These are phyloP conservation scores for Thymallus thymallus DNA, from an alignment of 2,113 vertebrate species.

Conservation along the genomic window DNA sequence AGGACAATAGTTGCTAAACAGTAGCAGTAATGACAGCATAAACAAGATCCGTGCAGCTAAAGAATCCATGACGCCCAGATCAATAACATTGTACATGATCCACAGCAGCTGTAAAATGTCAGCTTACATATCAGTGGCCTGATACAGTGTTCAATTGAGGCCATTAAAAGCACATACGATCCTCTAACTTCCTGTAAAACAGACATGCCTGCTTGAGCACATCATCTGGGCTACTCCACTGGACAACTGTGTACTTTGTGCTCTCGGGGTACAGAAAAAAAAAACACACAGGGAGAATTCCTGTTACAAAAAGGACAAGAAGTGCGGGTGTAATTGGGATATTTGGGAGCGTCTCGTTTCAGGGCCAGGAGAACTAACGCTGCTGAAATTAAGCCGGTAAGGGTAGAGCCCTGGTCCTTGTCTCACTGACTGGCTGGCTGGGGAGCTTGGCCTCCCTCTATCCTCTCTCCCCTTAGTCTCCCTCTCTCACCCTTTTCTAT, in stretches of 20 bases:
- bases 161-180: constrained; percentile 66
- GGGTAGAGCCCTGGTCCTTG: constrained; percentile 74
- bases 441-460: constrained; percentile 48
- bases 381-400: constrained; percentile 86
- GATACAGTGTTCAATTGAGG: constrained; percentile 51
- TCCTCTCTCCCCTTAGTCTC: constrained; percentile 61
- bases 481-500: constrained; percentile 22
- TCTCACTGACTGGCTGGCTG: constrained; percentile 19
- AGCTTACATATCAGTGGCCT: constrained; percentile 45
- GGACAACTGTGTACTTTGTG: constrained; percentile 82
- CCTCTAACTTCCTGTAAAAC: constrained; percentile 54
- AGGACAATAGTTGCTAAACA: neutral
- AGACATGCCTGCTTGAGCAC: constrained; percentile 72
- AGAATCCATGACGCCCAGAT: neutral
- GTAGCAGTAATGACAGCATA: neutral
- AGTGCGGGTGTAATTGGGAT: constrained; percentile 92
- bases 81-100: neutral
- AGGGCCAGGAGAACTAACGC: constrained; percentile 71
- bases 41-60: neutral
- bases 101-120: constrained; percentile 18
- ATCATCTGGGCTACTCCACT: constrained; percentile 36
- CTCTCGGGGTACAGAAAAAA: constrained; percentile 34
- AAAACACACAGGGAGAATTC: constrained; percentile 59
- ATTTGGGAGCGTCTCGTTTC: constrained; percentile 87
- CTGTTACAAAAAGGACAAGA: constrained; percentile 90